phyloP scores from a whole-genome alignment of 2,888 invertebrate species.

The Xestia xanthographa region DNA sequence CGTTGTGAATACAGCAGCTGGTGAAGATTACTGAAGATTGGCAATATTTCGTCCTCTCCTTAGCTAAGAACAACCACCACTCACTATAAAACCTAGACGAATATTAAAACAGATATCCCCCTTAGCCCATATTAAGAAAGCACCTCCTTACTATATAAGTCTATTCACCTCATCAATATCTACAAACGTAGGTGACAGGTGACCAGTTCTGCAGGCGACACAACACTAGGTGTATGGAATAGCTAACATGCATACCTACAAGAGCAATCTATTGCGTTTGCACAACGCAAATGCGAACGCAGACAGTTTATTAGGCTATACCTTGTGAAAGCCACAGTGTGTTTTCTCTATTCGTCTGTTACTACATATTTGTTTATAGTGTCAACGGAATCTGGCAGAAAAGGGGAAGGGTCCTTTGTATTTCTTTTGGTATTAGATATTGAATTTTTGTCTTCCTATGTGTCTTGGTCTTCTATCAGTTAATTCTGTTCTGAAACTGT shows the following conservation, averaged over 20 bases:
- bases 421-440: not conserved
- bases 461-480: not conserved
- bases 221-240: conserved; percentile 34
- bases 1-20: too few species aligned
- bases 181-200: conserved; percentile 26
- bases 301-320: conserved; percentile 44
- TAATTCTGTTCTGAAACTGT: not conserved
- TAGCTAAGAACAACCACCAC: not conserved
- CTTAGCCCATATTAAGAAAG: not conserved
- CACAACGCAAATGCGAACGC: conserved; percentile 52
- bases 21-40: not conserved
- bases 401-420: not conserved
- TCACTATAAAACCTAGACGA: not conserved
- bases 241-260: conserved; percentile 52
- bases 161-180: conserved; percentile 27
- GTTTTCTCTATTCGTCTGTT: conserved; percentile 38
- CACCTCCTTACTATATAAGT: not conserved
- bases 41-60: not conserved
- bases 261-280: conserved; percentile 57
- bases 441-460: not conserved
- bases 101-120: not conserved
- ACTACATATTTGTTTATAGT: conserved; percentile 15
- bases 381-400: not conserved
- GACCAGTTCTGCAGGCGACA: conserved; percentile 36
- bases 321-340: conserved; percentile 40